Conservation (phyloP, 2,797 vertebrate genomes). For the Triplophysa bombifrons region DNA sequence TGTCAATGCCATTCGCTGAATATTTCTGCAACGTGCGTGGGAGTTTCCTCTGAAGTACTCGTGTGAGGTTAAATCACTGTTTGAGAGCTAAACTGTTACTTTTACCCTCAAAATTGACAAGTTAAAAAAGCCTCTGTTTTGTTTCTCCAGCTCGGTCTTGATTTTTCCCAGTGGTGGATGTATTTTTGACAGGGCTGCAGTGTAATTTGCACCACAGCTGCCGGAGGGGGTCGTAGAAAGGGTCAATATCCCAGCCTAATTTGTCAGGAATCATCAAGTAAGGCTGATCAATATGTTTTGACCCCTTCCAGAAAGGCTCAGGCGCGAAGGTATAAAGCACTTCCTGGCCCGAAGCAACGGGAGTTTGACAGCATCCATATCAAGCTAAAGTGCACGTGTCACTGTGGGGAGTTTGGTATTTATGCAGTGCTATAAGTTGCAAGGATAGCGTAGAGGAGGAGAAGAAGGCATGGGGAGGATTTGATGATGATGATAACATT, state of each 20-base stretch:
- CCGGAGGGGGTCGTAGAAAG: constrained; percentile 63
- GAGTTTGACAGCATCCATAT: constrained; percentile 60
- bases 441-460: constrained; percentile 67
- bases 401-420: constrained; percentile 68
- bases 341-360: constrained; percentile 60
- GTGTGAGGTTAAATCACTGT: constrained; percentile 2
- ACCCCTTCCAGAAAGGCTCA: constrained; percentile 67
- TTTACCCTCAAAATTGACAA: constrained; percentile 1
- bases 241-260: constrained; percentile 70
- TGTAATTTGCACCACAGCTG: constrained; percentile 64
- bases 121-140: constrained; percentile 17
- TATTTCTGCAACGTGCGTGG: neutral
- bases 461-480: constrained; percentile 67
- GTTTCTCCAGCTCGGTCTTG: constrained; percentile 23
- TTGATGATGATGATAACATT: constrained; percentile 68
- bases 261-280: constrained; percentile 71
- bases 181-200: constrained; percentile 65
- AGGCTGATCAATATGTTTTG: constrained; percentile 72
- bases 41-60: neutral
- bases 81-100: constrained; percentile 27
- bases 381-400: constrained; percentile 67
- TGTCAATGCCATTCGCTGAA: neutral
- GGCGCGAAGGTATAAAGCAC: constrained; percentile 60
- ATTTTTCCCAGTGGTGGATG: constrained; percentile 51
- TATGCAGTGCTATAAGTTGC: constrained; percentile 71